Evolutionary conservation across 2,113 vertebrate species (phyloP).

Genomic region (Perca schrenkii): DNA sequence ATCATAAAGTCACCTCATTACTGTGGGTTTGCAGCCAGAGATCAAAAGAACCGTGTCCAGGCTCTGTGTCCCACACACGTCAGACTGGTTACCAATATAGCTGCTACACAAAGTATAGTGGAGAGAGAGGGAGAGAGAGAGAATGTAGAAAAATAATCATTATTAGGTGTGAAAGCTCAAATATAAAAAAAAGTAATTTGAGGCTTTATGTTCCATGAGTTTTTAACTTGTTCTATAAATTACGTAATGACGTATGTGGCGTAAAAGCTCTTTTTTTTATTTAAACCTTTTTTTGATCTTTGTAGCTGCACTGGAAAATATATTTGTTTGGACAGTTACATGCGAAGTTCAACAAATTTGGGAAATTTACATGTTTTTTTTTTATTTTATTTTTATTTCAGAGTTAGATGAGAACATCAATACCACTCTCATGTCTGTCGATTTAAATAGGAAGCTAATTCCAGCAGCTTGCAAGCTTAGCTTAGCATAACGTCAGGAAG

Average conservation of each 20-base stretch:
- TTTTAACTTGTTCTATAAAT: background rate
- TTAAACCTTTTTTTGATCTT: background rate
- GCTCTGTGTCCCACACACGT: slow-evolving; percentile 49
- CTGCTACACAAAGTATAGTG: slow-evolving; percentile 22
- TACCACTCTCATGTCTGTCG: no score
- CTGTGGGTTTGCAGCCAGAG: slow-evolving; percentile 41
- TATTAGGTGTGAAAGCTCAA: slow-evolving; percentile 47
- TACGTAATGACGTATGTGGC: background rate
- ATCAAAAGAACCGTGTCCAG: slow-evolving; percentile 44
- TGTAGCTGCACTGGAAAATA: slow-evolving; percentile 7
- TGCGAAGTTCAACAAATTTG: background rate
- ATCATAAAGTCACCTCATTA: slow-evolving; percentile 64
- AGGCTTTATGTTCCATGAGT: slow-evolving; percentile 27
- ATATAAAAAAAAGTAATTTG: slow-evolving; percentile 5
- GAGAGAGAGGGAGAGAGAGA: background rate
- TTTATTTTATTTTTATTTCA: background rate
- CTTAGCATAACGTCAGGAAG: background rate
- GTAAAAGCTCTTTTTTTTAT: background rate
- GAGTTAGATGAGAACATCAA: background rate
- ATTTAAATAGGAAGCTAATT: background rate
- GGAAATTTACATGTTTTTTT: background rate
- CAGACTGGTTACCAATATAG: slow-evolving; percentile 29
- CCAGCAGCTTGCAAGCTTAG: background rate
- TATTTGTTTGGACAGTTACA: background rate
- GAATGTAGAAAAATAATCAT: slow-evolving; percentile 22